Evolutionary conservation across 2,113 vertebrate species (phyloP).

Genomic region (Ariopsis seemanni): DNA sequence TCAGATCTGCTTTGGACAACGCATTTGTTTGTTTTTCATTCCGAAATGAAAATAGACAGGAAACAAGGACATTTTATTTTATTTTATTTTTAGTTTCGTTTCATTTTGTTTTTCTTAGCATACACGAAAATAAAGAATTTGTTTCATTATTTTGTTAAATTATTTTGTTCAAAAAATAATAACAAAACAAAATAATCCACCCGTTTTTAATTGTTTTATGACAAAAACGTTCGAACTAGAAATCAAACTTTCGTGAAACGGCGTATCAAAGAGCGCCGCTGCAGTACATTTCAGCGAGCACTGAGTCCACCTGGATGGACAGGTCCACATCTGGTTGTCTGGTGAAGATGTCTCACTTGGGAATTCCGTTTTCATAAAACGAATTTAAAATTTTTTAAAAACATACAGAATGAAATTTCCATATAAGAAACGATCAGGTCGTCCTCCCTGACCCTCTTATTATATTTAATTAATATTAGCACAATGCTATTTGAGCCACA

Average conservation of each 20-base stretch:
- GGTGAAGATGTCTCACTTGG: not conserved
- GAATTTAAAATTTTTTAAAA: not conserved
- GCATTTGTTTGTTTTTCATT: not conserved
- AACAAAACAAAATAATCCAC: not conserved
- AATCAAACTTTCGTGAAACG: not conserved
- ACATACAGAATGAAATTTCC: not conserved
- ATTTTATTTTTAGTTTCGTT: not conserved
- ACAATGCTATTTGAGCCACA: not conserved
- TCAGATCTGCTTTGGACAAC: not conserved
- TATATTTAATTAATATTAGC: not conserved
- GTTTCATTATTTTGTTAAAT: not conserved
- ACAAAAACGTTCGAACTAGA: not conserved
- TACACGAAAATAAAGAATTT: not conserved
- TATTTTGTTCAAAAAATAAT: not conserved
- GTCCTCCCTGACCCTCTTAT: not conserved
- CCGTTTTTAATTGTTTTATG: not conserved
- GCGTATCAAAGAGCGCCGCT: not conserved
- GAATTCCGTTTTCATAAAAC: not conserved
- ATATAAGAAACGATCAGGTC: not conserved
- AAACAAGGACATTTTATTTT: not conserved
- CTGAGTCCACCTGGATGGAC: not conserved
- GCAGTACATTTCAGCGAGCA: not conserved
- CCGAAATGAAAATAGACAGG: not conserved
- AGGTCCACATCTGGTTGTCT: too few species aligned
- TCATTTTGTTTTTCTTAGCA: not conserved